phyloP scores from a whole-genome alignment of 2,888 invertebrate species.

The Heliothis peltigera region DNA sequence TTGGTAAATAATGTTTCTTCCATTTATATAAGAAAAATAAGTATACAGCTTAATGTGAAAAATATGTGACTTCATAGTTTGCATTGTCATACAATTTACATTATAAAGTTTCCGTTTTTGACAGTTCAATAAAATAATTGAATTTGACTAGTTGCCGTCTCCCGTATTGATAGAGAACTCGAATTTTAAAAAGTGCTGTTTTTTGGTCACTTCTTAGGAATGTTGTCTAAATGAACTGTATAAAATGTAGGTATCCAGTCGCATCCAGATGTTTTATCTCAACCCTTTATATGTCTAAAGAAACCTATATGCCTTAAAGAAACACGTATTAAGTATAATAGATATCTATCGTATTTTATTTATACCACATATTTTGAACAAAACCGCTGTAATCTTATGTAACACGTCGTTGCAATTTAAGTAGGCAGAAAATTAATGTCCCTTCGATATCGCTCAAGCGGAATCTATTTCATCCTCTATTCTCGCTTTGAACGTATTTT shows the following conservation, averaged over 20 bases:
- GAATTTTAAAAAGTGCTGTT: conserved; percentile 11
- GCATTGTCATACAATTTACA: no score
- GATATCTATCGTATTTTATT: no score
- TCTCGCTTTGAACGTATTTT: conserved; percentile 70
- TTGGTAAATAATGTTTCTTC: no score
- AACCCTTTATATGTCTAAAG: no score
- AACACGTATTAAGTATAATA: no score
- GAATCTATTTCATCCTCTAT: conserved; percentile 78
- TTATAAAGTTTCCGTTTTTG: conserved; percentile 10
- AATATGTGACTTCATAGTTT: no score
- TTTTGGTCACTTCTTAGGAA: not conserved
- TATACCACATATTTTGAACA: not conserved
- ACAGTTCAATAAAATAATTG: no score
- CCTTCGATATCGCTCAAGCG: conserved; percentile 74
- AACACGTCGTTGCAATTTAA: conserved; percentile 66
- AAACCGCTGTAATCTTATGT: conserved; percentile 57
- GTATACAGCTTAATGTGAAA: no score
- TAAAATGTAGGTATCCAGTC: no score
- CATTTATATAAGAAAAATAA: no score
- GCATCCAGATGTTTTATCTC: no score
- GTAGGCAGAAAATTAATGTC: conserved; percentile 83
- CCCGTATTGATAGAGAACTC: conserved; percentile 19
- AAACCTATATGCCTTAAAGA: no score
- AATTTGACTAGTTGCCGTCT: not conserved
- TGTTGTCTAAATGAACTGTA: conserved; percentile 4